A percentile compares a stretch with the other conserved stretches of the same genome.
Conservation (phyloP, 1,140 invertebrate species). For the Drosophila aff. region DNA sequence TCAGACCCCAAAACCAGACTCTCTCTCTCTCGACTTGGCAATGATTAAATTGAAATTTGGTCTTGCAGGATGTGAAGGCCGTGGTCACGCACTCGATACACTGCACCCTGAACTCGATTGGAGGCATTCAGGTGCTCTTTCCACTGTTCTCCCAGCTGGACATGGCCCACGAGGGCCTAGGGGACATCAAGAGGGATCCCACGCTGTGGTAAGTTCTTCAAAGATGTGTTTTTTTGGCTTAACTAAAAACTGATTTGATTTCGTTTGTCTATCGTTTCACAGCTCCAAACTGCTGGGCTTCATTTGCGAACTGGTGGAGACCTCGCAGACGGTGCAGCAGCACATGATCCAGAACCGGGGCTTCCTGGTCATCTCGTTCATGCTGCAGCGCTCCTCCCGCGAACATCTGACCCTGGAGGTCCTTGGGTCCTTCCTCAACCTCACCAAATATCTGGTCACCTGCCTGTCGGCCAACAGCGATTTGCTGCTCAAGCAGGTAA, state of each 20-base stretch:
- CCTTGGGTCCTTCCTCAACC: slow-evolving; percentile 95
- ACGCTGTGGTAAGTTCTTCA: slow-evolving; percentile 90
- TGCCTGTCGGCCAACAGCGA: slow-evolving; percentile 97
- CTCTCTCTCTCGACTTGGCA: neutral
- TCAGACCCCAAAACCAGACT: neutral
- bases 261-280: slow-evolving; percentile 23
- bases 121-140: slow-evolving; percentile 99
- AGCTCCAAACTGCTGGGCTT: slow-evolving; percentile 98
- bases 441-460: slow-evolving; percentile 98
- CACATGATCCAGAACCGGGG: slow-evolving; percentile 98
- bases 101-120: slow-evolving; percentile 99
- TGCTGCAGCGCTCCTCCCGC: slow-evolving; percentile 96
- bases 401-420: slow-evolving; percentile 98
- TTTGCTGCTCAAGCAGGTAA: slow-evolving; percentile 96
- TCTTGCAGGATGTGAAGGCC: slow-evolving; percentile 96
- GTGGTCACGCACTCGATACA: slow-evolving; percentile 99
- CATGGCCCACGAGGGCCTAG: slow-evolving; percentile 92
- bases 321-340: slow-evolving; percentile 98
- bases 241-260: neutral
- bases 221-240: neutral
- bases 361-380: slow-evolving; percentile 98
- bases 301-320: slow-evolving; percentile 98
- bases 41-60: slow-evolving; percentile 49
- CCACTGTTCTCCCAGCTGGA: slow-evolving; percentile 99
- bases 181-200: slow-evolving; percentile 93